Percentiles rank a stretch among this genome's conserved stretches.
These are phyloP conservation scores for Pantherophis vulpinus DNA, from an alignment of 2,797 vertebrate genomes.

Conservation along the genomic window DNA sequence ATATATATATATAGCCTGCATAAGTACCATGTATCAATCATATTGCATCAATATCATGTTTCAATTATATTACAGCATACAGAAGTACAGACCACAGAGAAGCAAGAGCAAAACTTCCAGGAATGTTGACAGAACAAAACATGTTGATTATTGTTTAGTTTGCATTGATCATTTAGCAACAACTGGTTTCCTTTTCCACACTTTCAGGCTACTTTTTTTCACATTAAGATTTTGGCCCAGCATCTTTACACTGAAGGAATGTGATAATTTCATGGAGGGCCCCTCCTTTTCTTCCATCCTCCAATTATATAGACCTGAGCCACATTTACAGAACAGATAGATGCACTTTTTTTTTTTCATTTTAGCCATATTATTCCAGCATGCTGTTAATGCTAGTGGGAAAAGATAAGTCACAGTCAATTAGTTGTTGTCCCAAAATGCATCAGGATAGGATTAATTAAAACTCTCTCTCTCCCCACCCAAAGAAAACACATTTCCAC, in stretches of 20 bases:
- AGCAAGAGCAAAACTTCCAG: not conserved
- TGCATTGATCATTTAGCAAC: not conserved
- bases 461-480: not conserved
- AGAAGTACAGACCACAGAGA: not conserved
- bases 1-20: not conserved
- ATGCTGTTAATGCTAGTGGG: not conserved
- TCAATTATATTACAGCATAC: not conserved
- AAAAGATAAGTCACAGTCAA: not conserved
- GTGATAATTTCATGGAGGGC: not conserved
- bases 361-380: not conserved
- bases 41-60: not conserved
- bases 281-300: not conserved
- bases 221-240: not conserved
- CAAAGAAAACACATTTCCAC: constrained; percentile 6
- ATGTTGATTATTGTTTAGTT: not conserved
- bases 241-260: not conserved
- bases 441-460: not conserved
- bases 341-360: not conserved
- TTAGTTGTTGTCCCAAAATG: not conserved
- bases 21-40: not conserved
- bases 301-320: not conserved
- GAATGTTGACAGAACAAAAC: not conserved
- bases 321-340: not conserved
- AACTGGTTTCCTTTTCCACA: not conserved
- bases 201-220: not conserved